Conservation (phyloP, 1,140 invertebrate species). For the Leptoteleia sp. region DNA sequence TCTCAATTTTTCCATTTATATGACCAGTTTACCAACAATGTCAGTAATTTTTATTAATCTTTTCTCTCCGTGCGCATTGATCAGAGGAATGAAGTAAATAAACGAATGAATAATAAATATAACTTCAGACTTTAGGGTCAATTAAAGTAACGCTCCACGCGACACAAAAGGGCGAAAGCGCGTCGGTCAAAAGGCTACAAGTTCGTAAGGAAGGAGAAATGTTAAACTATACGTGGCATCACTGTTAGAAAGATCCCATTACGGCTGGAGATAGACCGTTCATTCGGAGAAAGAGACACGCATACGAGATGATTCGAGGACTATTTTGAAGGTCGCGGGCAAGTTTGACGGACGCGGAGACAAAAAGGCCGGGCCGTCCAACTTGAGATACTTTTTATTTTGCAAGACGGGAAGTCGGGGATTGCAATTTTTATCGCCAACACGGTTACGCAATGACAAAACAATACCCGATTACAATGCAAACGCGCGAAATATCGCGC, state of each 20-base stretch:
- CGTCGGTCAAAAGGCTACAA: conserved; percentile 28
- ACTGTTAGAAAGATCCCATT: conserved; percentile 58
- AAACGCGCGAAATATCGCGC: no score
- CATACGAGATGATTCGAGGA: conserved; percentile 39
- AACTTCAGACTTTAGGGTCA: no score
- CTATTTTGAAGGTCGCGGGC: conserved; percentile 57
- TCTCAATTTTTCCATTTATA: no score
- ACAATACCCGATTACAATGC: no score
- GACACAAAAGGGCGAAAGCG: conserved; percentile 22
- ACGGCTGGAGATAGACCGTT: conserved; percentile 59
- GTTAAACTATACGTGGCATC: conserved; percentile 46
- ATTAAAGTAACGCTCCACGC: no score
- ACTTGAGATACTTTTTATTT: conserved; percentile 29
- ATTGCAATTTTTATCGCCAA: no score
- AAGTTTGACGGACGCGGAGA: conserved; percentile 35
- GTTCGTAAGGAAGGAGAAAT: conserved; percentile 14
- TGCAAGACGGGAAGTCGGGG: background rate
- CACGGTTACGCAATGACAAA: no score
- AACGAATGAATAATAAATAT: no score
- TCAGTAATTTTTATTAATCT: no score
- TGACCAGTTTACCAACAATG: no score
- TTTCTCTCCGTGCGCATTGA: no score
- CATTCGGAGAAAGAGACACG: conserved; percentile 55
- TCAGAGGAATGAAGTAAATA: no score
- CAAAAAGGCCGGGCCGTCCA: conserved; percentile 27